Base-by-base conservation (phyloP, 2,797 vertebrate species). In the Anguilla pacifica region DNA sequence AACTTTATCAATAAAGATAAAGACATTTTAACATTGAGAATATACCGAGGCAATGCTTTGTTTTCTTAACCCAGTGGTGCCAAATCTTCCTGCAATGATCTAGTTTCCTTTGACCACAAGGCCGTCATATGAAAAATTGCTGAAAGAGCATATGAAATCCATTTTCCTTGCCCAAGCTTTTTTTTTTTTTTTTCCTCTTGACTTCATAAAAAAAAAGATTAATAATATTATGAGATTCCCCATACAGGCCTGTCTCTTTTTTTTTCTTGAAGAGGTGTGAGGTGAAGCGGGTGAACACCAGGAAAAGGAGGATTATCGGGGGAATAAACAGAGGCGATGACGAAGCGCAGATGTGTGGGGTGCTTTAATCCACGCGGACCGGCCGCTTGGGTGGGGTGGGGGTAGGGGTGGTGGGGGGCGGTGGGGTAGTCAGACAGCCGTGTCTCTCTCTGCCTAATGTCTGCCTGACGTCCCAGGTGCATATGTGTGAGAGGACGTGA, bases 391-490 rank as follows among this genome's bases (percentile, higher is more conserved):
- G 64, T 57, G 55, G 25, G 64, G 22, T n/a, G 25, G 25, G 59
- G 59, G 25, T 43, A 43, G 39, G 39, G 39, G 39, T 39, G 39
- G 39, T 2, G 39, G 39, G 39, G 39, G 39, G 39, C 39, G 59
- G 15, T 15, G 59, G 59, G 59, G 22, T 22, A 3, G 51, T 13
- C 49, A 31, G 15, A 35, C 53, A 84, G 51, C 5, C 19, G 3
- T 35, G 82, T 55, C 19, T 59, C 83, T 84, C 83, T 84, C 53
- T 84, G 83, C 46, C 53, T 59, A 59, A 55, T 59, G 83, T 84
- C 53, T 11, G 31, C 17, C 51, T 84, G 83, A 57, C n/a, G 53
- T 15, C 9, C 17, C 25, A 13, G 13, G 28, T 31, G 83, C 17
- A 22, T n/a, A 1, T 15, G 28, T 35, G 28, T 35, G 70, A 74